Evolutionary conservation across 1,140 invertebrate genomes (phyloP), one percentile per base, ranked within the genome.

Genomic region (Dreissena polymorpha): DNA sequence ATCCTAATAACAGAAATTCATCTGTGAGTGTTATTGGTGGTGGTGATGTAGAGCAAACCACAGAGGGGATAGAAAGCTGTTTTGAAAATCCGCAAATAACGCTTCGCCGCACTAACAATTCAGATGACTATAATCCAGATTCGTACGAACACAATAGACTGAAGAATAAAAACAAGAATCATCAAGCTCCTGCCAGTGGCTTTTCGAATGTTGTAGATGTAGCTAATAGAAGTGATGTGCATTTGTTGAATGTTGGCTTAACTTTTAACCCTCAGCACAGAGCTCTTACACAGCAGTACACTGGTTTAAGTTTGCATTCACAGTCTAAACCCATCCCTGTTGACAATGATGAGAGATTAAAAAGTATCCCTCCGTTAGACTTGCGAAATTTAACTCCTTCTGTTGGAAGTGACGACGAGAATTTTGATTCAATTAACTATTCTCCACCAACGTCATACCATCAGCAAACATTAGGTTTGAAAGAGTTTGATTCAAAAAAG

Each of bases 291-390:
- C 78, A 63, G 55, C 78, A 80, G 69, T 55, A 71, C 39, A 80
- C 78, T 50, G 55, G 53, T 70, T 80, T 80, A 65, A 80, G 78
- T 72, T 71, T 80, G 21, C 12, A 51, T 69, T 80, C 78, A 50
- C 68, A 80, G 39, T 60, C 71, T 72, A 68, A 64, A 25, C 68
- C 57, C 63, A 57, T 71, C 12, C 29, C 39, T 70, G 50, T 49
- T 50, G 23, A 14, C 27, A 29, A 63, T 55, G 65, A 83, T 63
- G 75, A 64, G 53, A 51, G 68, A 51, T 57, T 57, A 67, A 50
- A 76, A 51, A 39, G 64, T 83, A 73, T 83, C 51, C 81, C 81
- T 69, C 81, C 81, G 27, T 71, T 83, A 83, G 81, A 83, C 53
- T 83, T 83, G 69, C 70, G 74, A 64, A 60, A 73, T 23, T 14